Base-by-base conservation (phyloP, 2,888 invertebrate species). In the Dicyrtoma fusca region DNA sequence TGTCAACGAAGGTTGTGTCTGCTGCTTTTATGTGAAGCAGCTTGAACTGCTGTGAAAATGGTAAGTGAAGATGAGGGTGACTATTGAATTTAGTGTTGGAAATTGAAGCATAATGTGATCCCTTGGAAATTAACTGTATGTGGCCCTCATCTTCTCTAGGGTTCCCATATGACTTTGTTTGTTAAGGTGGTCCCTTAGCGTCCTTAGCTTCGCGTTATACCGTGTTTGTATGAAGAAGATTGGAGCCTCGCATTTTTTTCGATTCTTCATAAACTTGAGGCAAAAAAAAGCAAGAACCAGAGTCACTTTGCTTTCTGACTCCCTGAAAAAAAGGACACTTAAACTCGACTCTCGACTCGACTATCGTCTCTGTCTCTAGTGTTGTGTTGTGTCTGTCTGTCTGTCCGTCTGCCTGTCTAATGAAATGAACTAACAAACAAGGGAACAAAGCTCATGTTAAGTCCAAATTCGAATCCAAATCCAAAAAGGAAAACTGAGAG, bases 31-130 rank as follows among this genome's bases (percentile, higher is more conserved):
- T 34, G 34, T 25, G 55, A 55, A 55, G 21, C 55, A 55, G 55
- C 55, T 23, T 34, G 61, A 72, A 72, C 72, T 61, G 53, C 65
- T 65, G 65, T 65, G 65, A 65, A 65, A 49, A 65, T 44, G 23
- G 49, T 14, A 25, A 47, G 23, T 25, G 14, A 21, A 65, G 25
- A 65, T 34, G 26, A 65, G 65, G 65, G 65, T 65, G 65, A 65
- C 65, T 65, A 61, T 61, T 61, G 61, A 61, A 34, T 26, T 61
- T 44, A 13, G 23, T 23, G 23, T 55, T 55, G 55, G 23, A 14
- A 21, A 21, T 63, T 21, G 21, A 13, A 47, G 23, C 6, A 23
- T 44, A 57, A 44, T 71, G 63, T 69, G 72, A 62, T 61, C 72
- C 72, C 68, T 72, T 72, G 63, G 19, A 51, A 61, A 17, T 47